Conservation (phyloP, 2,113 vertebrate genomes). For the Limanda limanda region DNA sequence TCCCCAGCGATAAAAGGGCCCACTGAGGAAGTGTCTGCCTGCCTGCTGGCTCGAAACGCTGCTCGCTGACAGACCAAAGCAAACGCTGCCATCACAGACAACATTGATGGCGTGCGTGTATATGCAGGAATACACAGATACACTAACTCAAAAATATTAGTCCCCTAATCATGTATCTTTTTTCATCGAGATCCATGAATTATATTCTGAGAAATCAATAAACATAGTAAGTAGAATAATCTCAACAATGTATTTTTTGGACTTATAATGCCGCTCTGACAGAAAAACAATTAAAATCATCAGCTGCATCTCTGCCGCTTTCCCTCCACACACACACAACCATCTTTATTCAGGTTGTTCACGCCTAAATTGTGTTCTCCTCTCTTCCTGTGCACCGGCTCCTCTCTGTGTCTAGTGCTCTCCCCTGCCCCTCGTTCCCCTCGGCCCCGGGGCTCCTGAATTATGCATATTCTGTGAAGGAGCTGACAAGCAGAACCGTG, state of each 20-base stretch:
- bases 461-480: slow-evolving; percentile 73
- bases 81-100: neutral
- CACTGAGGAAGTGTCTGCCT: slow-evolving; percentile 32
- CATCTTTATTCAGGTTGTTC: slow-evolving; percentile 1
- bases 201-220: too few species aligned
- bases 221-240: neutral
- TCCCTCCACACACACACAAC: neutral
- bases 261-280: neutral
- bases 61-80: slow-evolving; percentile 30
- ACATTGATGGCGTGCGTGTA: slow-evolving; percentile 4
- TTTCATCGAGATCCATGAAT: too few species aligned
- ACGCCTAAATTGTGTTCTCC: slow-evolving; percentile 26
- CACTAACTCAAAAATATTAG: too few species aligned
- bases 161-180: too few species aligned
- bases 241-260: neutral
- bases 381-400: slow-evolving; percentile 16
- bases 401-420: slow-evolving; percentile 28
- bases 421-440: slow-evolving; percentile 24
- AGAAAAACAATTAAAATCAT: slow-evolving; percentile 1
- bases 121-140: neutral
- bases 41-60: slow-evolving; percentile 15
- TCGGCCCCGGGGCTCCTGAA: slow-evolving; percentile 64
- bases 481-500: slow-evolving; percentile 75
- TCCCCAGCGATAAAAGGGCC: slow-evolving; percentile 61
- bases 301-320: slow-evolving; percentile 5